Evolutionary conservation across 2,888 invertebrate genomes (phyloP).

Genomic region (Glyphotaelius pellucidus): DNA sequence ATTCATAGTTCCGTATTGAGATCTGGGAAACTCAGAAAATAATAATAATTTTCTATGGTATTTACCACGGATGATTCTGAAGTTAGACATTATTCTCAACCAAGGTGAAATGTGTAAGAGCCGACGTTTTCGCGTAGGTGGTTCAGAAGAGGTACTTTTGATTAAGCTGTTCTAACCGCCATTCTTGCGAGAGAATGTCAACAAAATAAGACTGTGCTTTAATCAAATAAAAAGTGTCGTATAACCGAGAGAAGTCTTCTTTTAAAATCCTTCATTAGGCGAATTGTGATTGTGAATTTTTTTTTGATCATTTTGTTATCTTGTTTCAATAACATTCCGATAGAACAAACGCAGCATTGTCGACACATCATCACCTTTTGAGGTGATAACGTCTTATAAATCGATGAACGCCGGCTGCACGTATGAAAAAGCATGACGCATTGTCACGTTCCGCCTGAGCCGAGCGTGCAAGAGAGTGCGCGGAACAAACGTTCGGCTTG

Average conservation of each 20-base stretch:
- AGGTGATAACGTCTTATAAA: too few relatives aligned
- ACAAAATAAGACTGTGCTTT: neutral
- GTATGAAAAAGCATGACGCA: too few relatives aligned
- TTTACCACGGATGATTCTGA: neutral
- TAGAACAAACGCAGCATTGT: too few relatives aligned
- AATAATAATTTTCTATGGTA: neutral
- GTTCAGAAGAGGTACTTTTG: neutral
- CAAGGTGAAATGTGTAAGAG: neutral
- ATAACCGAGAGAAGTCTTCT: neutral
- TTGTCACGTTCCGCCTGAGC: too few relatives aligned
- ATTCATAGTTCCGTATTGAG: neutral
- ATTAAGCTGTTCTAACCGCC: neutral
- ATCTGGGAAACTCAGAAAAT: neutral
- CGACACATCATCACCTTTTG: too few relatives aligned
- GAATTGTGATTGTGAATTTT: too few relatives aligned
- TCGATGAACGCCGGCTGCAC: too few relatives aligned
- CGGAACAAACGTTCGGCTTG: too few relatives aligned
- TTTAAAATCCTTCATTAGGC: too few relatives aligned
- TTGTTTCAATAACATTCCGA: too few relatives aligned
- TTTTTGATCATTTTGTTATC: too few relatives aligned
- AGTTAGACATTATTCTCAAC: neutral
- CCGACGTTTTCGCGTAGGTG: neutral
- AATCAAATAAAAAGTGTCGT: neutral
- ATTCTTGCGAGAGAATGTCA: neutral
- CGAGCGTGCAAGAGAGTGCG: too few relatives aligned